Base-by-base conservation (phyloP, 2,113 vertebrate species). In the Crocuta crocuta region DNA sequence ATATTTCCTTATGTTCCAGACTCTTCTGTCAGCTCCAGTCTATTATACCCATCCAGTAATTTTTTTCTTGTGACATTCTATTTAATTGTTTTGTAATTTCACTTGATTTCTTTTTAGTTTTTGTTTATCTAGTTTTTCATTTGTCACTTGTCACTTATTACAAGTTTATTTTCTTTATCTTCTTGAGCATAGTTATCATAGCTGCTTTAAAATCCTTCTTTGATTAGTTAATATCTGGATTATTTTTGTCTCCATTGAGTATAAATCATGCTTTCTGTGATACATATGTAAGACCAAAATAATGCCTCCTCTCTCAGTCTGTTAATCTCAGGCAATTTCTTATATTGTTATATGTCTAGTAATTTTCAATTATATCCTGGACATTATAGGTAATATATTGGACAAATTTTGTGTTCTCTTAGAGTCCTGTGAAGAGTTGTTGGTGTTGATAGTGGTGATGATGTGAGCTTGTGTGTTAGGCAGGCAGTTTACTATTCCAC, bases 101-200 rank as follows among this genome's bases (percentile, higher is more conserved):
- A 39, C 70, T 83, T 55, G 4, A 23, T 19, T 85, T 92, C 48
- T 87, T 81, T 95, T 71, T 78, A 65, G n/a, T 80, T 95, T 87
- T 50, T 48, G 0, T 35, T 61, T 82, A 45, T 61, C 24, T 79
- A 4, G 78, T 33, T 76, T 95, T 43, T 78, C 45, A 58, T 71
- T 97, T 70, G 9, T 83, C n/a, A 12, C 89, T 97, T 70, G 9
- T 83, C n/a, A 12, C 89, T 88, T 88, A 61, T 79, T 87, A 73
- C 39, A 91, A 35, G 1, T 74, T 24, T 58, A 45, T 94, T 88
- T 94, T 89, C 15, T 70, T 94, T 65, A 66, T 85, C 17, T 45
- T 43, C 55, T 82, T 91, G 45, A 80, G 6, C 15, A 35, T 35
- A 66, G 12, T 89, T 78, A 66, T 55, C 93, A 80, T 65, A 93